A percentile compares a stretch with the other conserved stretches of the same genome.
Conservation (phyloP, 1,140 invertebrate genomes). For the Ostrea denselamellosa region DNA sequence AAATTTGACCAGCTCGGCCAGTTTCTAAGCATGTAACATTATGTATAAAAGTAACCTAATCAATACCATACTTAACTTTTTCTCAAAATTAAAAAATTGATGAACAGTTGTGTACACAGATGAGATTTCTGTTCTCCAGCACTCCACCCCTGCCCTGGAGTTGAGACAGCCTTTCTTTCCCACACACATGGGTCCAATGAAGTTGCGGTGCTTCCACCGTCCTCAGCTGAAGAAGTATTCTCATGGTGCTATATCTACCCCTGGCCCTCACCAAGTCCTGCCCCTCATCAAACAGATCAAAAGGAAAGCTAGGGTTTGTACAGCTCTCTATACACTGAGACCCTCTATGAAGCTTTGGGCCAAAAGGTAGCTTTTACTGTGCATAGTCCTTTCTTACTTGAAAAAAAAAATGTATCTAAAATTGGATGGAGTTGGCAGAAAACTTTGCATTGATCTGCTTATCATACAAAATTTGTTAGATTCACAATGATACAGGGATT, state of each 20-base stretch:
- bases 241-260: constrained; percentile 87
- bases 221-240: constrained; percentile 92
- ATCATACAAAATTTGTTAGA: too few species aligned
- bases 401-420: too few species aligned
- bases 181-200: constrained; percentile 90
- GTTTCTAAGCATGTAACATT: neutral
- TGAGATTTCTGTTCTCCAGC: constrained; percentile 82
- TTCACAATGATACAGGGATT: too few species aligned
- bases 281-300: constrained; percentile 94
- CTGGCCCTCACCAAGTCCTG: constrained; percentile 82
- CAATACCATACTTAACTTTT: too few species aligned
- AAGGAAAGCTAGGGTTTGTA: constrained; percentile 89
- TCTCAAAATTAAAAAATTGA: neutral
- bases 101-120: neutral
- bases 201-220: constrained; percentile 95
- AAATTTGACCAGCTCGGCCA: neutral
- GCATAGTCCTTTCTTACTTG: too few species aligned
- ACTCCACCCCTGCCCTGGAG: constrained; percentile 98
- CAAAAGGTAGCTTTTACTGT: too few species aligned
- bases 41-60: too few species aligned
- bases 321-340: too few species aligned
- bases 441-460: too few species aligned
- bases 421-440: too few species aligned
- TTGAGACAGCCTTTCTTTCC: constrained; percentile 96
- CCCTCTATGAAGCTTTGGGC: too few species aligned